A percentile compares a stretch with the other conserved stretches of the same genome.
These are phyloP conservation scores for Zaprionus lineosus DNA, from an alignment of 2,888 invertebrate species.

Conservation along the genomic window DNA sequence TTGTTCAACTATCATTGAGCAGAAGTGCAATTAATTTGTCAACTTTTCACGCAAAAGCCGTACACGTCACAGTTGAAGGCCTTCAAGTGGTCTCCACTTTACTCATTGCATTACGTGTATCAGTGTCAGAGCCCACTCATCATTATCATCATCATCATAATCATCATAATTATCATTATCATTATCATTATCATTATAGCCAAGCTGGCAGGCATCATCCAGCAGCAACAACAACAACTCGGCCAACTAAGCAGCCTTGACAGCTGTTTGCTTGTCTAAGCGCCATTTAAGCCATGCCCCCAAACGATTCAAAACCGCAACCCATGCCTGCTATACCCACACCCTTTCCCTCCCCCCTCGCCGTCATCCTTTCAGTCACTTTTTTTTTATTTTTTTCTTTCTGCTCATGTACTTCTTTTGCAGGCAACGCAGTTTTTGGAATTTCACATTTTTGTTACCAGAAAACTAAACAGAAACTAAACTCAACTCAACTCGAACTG, in stretches of 20 bases:
- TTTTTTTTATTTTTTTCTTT: neutral
- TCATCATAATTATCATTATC: neutral
- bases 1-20: neutral
- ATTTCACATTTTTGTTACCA: neutral
- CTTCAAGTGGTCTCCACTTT: slow-evolving; percentile 18
- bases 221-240: neutral
- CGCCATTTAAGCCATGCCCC: slow-evolving; percentile 4
- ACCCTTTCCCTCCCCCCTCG: neutral
- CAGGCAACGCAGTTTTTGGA: slow-evolving; percentile 5
- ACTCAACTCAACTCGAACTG: slow-evolving; percentile 15
- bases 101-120: neutral
- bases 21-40: slow-evolving; percentile 10
- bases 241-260: slow-evolving; percentile 12
- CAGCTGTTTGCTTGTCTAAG: slow-evolving; percentile 18
- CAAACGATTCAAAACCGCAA: slow-evolving; percentile 1
- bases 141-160: neutral
- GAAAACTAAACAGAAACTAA: slow-evolving; percentile 18
- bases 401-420: neutral
- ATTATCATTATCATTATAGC: neutral
- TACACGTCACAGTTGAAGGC: neutral
- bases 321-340: neutral
- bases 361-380: neutral
- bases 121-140: slow-evolving; percentile 1
- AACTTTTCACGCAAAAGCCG: slow-evolving; percentile 21
- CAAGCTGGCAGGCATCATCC: no score